Base-by-base conservation (phyloP, 1,140 invertebrate genomes). In the Heliconius nattereri region DNA sequence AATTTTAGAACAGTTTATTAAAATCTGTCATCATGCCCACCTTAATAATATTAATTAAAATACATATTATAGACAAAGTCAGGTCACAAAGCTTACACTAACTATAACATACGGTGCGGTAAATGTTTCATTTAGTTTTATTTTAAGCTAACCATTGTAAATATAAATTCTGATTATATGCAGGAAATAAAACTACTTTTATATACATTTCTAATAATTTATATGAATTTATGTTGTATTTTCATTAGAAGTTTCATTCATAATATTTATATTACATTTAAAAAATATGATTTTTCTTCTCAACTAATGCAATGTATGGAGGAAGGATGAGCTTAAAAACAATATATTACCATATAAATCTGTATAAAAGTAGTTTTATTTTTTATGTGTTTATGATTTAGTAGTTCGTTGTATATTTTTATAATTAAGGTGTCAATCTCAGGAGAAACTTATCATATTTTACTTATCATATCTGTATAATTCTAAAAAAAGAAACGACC, bases 341-440 rank as follows among this genome's bases (percentile, higher is more conserved):
- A 57, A 57, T 57, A 57, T 57, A 23, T 23, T 9, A 7, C 7
- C 26, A 66, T 16, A 29, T 66, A 3, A 29, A 60, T 26, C 60
- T 13, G 3, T 66, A 26, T 26, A 66, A 66, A 66, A 66, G 60
- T 66, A 66, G 23, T 66, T 66, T 66, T 66, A 66, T 29, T 29
- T 29, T 13, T 29, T 16, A 66, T 26, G 26, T 29, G 60, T 66
- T 11, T 13, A 66, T 66, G 60, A 11, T 66, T 66, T 66, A 66
- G 26, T 66, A 66, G 26, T 66, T 66, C 60, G 60, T 66, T 66
- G 60, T 66, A 66, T 66, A 66, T 26, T 66, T 66, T 66, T 66
- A 29, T 66, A 66, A 66, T 29, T 29, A 29, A 66, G 9, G 11
- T 60, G 54, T 66, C 23, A 8, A 29, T 66, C 60, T 26, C 60